Conservation (phyloP, 2,888 invertebrate genomes). For the Priapulus caudatus region DNA sequence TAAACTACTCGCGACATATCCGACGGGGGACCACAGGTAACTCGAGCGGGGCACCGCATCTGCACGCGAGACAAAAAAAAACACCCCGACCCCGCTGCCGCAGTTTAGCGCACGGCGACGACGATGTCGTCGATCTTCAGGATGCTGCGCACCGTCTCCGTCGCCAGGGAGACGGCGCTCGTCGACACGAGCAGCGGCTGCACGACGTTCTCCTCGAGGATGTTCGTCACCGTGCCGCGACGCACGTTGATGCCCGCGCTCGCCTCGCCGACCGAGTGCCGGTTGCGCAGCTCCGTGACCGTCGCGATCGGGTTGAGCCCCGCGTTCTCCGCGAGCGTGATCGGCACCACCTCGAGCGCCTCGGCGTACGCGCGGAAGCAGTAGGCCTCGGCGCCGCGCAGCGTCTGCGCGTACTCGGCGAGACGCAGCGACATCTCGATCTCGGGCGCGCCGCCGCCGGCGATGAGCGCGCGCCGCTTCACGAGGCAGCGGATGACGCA, state of each 20-base stretch:
- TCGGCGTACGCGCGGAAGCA: conserved; percentile 90
- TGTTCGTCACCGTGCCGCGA: conserved; percentile 85
- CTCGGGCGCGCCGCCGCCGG: conserved; percentile 96
- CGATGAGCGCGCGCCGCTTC: conserved; percentile 73
- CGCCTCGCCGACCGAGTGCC: conserved; percentile 73
- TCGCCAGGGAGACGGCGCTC: conserved; percentile 81
- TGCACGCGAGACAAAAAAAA: no score
- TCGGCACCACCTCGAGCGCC: conserved; percentile 84
- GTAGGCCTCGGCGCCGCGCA: conserved; percentile 85
- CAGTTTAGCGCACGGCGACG: conserved; percentile 19
- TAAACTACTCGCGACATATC: no score
- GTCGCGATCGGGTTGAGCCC: conserved; percentile 86
- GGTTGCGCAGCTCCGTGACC: conserved; percentile 86
- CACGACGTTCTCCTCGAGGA: conserved; percentile 89
- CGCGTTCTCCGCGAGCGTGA: conserved; percentile 79
- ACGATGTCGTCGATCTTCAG: conserved; percentile 99
- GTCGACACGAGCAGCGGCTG: conserved; percentile 91
- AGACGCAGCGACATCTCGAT: conserved; percentile 79
- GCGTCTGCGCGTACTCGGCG: conserved; percentile 62
- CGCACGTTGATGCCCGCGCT: conserved; percentile 92
- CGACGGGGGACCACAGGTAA: no score
- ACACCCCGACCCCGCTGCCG: no score
- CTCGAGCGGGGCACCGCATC: no score
- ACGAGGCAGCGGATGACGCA: conserved; percentile 92
- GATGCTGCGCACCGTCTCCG: conserved; percentile 93